These are phyloP conservation scores for Neotoma lepida DNA, from an alignment of 2,113 vertebrate species.

Conservation along the genomic window DNA sequence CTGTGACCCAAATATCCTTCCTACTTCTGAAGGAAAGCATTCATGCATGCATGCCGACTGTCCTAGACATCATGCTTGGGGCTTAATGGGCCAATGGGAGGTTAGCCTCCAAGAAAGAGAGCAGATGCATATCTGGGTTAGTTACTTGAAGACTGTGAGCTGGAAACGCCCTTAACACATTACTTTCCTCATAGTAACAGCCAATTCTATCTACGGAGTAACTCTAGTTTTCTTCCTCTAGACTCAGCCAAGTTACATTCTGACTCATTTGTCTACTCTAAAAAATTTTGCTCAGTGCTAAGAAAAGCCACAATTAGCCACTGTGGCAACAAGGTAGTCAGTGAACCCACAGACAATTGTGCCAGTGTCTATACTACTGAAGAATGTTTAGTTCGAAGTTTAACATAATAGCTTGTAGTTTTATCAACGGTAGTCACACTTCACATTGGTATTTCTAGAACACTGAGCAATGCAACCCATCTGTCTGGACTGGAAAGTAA, in stretches of 20 bases:
- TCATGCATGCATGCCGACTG: slow-evolving; percentile 43
- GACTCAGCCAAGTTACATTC: slow-evolving; percentile 79
- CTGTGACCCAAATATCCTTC: slow-evolving; percentile 68
- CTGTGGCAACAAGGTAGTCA: slow-evolving; percentile 71
- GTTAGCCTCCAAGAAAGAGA: slow-evolving; percentile 54
- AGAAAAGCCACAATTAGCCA: slow-evolving; percentile 80
- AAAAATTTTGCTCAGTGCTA: slow-evolving; percentile 79
- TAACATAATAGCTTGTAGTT: slow-evolving; percentile 67
- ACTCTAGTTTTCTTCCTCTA: slow-evolving; percentile 80
- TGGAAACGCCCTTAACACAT: slow-evolving; percentile 55
- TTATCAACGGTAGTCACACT: slow-evolving; percentile 1
- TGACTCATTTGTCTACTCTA: slow-evolving; percentile 83
- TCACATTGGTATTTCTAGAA: slow-evolving; percentile 23
- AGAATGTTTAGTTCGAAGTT: slow-evolving; percentile 63
- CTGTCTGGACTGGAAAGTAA: background rate
- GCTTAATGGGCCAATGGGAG: slow-evolving; percentile 46
- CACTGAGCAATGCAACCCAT: background rate
- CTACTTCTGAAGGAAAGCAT: slow-evolving; percentile 50
- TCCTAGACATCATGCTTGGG: slow-evolving; percentile 61
- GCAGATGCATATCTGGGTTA: slow-evolving; percentile 66
- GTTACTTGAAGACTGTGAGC: slow-evolving; percentile 57
- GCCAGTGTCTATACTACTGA: slow-evolving; percentile 11
- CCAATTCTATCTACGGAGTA: slow-evolving; percentile 80
- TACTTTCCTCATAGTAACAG: slow-evolving; percentile 61
- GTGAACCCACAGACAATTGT: slow-evolving; percentile 75